Percentiles rank a stretch among this genome's conserved stretches.
These are phyloP conservation scores for Melinopterus prodromus DNA, from an alignment of 2,888 invertebrate genomes.

Conservation along the genomic window DNA sequence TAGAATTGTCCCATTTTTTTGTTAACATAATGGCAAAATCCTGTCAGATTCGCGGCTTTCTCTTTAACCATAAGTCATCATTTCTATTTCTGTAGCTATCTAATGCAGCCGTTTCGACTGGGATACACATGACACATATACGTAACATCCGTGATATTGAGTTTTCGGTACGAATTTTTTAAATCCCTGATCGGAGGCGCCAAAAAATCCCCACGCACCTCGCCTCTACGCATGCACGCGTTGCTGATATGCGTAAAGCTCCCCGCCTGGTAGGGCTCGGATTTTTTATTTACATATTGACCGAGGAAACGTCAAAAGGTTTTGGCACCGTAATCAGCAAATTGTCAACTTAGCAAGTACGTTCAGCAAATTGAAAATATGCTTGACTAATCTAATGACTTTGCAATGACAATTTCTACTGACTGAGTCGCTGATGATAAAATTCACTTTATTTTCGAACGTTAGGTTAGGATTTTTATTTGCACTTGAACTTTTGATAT, in stretches of 20 bases:
- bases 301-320: background rate
- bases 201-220: slow-evolving; percentile 52
- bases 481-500: no score
- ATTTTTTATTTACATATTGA: slow-evolving; percentile 4
- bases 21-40: background rate
- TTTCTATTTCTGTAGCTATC: slow-evolving; percentile 39
- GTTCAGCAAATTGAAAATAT: background rate
- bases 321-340: background rate
- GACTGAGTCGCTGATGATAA: no score
- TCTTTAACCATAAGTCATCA: slow-evolving; percentile 41
- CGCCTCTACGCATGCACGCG: slow-evolving; percentile 50
- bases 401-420: no score
- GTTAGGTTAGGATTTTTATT: no score
- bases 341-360: background rate
- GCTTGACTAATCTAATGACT: background rate
- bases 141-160: slow-evolving; percentile 34
- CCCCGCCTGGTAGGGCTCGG: background rate
- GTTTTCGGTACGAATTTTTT: slow-evolving; percentile 41
- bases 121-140: slow-evolving; percentile 31
- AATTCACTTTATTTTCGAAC: no score
- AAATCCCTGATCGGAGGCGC: slow-evolving; percentile 50
- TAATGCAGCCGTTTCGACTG: slow-evolving; percentile 31
- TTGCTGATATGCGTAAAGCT: slow-evolving; percentile 35
- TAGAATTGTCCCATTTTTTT: slow-evolving; percentile 46
- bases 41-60: slow-evolving; percentile 40